A percentile compares a stretch with the other conserved stretches of the same genome.
Conservation (phyloP, 2,888 invertebrate species). For the Tipula confusa region DNA sequence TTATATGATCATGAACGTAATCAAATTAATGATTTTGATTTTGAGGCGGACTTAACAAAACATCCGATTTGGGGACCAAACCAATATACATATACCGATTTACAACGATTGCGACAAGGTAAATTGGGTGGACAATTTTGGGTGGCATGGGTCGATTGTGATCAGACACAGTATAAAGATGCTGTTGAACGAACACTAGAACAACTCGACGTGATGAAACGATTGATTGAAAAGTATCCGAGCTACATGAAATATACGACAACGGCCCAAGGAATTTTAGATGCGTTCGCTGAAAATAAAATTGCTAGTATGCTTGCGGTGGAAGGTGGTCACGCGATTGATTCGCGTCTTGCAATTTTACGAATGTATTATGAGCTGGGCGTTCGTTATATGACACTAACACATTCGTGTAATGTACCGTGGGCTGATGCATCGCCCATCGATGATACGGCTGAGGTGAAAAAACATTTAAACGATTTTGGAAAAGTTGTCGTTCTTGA, state of each 20-base stretch:
- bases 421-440: constrained; percentile 46
- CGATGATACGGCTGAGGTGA: constrained; percentile 30
- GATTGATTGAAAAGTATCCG: constrained; percentile 51
- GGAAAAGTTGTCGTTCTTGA: constrained; percentile 51
- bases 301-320: constrained; percentile 58
- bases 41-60: constrained; percentile 46
- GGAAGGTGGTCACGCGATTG: constrained; percentile 60
- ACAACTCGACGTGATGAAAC: constrained; percentile 59
- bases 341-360: constrained; percentile 54
- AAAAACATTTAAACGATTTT: constrained; percentile 33
- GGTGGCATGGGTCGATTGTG: constrained; percentile 56
- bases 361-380: constrained; percentile 57
- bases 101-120: constrained; percentile 52
- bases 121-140: constrained; percentile 60
- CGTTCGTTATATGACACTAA: constrained; percentile 58
- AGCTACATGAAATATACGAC: constrained; percentile 47
- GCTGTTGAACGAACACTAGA: constrained; percentile 56
- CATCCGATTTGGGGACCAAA: constrained; percentile 47
- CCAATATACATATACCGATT: constrained; percentile 52
- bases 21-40: constrained; percentile 46
- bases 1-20: constrained; percentile 47
- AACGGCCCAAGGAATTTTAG: constrained; percentile 47
- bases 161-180: constrained; percentile 52
- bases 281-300: constrained; percentile 52
- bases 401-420: constrained; percentile 59